Percentiles rank a stretch among this genome's conserved stretches.
Evolutionary conservation across 2,113 vertebrate genomes (phyloP).

Genomic region (Agelaius phoeniceus): DNA sequence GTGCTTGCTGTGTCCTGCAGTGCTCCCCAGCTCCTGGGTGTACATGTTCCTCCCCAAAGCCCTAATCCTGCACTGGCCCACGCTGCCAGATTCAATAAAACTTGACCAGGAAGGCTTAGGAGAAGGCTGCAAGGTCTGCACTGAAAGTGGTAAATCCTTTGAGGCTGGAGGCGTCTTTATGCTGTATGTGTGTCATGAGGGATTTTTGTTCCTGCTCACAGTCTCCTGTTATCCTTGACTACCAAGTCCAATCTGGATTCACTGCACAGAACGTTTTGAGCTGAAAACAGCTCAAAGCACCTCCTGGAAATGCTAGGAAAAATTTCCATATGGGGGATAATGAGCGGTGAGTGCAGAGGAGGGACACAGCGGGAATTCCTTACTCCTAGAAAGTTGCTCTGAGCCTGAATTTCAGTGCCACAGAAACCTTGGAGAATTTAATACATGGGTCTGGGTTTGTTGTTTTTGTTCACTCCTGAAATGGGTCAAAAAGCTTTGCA

Average conservation of each 20-base stretch:
- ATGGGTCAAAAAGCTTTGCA: background rate
- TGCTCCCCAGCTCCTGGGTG: accelerated
- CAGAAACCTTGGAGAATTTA: background rate
- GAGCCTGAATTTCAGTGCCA: background rate
- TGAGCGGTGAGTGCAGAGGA: background rate
- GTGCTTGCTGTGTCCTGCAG: background rate
- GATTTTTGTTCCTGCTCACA: background rate
- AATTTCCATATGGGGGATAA: background rate
- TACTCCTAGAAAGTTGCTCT: slow-evolving; percentile 6
- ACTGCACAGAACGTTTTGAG: background rate
- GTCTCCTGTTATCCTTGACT: background rate
- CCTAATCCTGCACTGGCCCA: background rate
- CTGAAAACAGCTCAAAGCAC: background rate
- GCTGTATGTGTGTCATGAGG: background rate
- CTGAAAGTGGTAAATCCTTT: background rate
- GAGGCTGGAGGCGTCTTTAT: background rate
- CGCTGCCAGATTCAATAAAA: background rate
- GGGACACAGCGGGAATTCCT: background rate
- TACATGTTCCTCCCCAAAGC: accelerated
- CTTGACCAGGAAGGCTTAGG: background rate
- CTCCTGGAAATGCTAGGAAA: background rate
- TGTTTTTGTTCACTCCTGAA: background rate
- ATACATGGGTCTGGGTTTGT: background rate
- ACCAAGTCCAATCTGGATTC: background rate
- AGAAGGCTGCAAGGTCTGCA: background rate